Percentiles rank a stretch among this genome's conserved stretches.
Conservation (phyloP, 1,140 invertebrate genomes). For the Anastrepha obliqua region DNA sequence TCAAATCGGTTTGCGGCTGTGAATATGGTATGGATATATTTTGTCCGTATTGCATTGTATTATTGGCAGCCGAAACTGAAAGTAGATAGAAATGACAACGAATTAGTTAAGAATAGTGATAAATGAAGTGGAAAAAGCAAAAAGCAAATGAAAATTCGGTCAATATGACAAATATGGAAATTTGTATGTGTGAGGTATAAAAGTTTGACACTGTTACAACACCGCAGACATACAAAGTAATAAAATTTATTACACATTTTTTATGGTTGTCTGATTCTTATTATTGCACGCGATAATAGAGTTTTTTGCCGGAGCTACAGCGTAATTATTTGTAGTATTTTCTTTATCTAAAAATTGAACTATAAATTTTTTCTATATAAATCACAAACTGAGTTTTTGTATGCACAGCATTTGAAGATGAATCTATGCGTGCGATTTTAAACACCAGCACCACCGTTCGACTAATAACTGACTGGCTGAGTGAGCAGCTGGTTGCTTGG, state of each 20-base stretch:
- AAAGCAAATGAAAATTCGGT: background rate
- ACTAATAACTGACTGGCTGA: constrained; percentile 49
- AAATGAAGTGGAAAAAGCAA: background rate
- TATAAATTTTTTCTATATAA: constrained; percentile 35
- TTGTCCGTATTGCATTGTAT: constrained; percentile 73
- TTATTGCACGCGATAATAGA: background rate
- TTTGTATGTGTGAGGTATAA: background rate
- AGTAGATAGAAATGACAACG: constrained; percentile 53
- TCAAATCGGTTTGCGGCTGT: constrained; percentile 73
- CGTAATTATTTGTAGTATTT: background rate
- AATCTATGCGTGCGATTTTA: constrained; percentile 32
- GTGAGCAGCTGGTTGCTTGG: constrained; percentile 45
- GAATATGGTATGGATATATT: constrained; percentile 74
- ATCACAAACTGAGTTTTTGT: constrained; percentile 24
- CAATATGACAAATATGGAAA: background rate
- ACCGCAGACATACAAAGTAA: background rate
- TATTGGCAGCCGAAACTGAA: constrained; percentile 72
- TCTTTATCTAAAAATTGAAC: constrained; percentile 29
- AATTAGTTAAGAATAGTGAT: constrained; percentile 19
- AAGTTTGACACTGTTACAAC: background rate
- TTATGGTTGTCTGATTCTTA: background rate
- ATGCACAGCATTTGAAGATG: constrained; percentile 17
- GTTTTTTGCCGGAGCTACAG: no score
- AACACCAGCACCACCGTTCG: constrained; percentile 43
- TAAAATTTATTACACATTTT: constrained; percentile 33